phyloP scores from a whole-genome alignment of 2,113 vertebrate species.

The Syngnathoides biaculeatus region DNA sequence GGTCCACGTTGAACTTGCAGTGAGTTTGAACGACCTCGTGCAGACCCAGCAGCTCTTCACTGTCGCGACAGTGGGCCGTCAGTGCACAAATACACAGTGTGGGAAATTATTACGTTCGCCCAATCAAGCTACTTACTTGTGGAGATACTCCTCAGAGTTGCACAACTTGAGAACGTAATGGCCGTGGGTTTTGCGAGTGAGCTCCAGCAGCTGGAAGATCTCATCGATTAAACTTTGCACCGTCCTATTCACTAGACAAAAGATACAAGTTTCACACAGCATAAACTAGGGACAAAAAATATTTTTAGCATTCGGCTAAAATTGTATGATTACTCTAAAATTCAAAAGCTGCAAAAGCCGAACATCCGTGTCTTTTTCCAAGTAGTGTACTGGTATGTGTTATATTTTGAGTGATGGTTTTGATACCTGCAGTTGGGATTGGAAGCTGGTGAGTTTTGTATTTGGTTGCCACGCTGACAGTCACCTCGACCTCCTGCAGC shows the following conservation, averaged over 20 bases:
- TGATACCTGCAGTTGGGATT: conserved; percentile 52
- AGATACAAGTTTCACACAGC: background rate
- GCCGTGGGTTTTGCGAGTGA: background rate
- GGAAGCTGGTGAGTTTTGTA: conserved; percentile 38
- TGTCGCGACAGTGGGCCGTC: conserved; percentile 16
- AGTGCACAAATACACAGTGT: background rate
- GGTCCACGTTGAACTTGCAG: conserved; percentile 35
- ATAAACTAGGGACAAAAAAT: background rate
- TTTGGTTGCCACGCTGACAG: conserved; percentile 42
- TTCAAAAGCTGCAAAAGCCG: background rate
- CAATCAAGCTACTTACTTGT: conserved; percentile 50
- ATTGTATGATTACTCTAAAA: too few relatives aligned
- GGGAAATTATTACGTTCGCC: background rate
- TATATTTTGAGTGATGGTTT: background rate
- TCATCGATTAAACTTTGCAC: conserved; percentile 59
- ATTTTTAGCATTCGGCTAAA: too few relatives aligned
- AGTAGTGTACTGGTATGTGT: background rate
- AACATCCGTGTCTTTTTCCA: background rate
- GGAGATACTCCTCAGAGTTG: conserved; percentile 65
- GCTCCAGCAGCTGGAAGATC: conserved; percentile 50
- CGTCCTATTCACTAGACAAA: conserved; percentile 57
- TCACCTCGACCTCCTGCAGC: conserved; percentile 53
- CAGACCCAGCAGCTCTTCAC: conserved; percentile 59
- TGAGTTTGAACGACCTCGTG: conserved; percentile 59
- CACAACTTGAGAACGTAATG: conserved; percentile 64